Evolutionary conservation across 2,113 vertebrate species (phyloP).

Genomic region (Leiothrix lutea): DNA sequence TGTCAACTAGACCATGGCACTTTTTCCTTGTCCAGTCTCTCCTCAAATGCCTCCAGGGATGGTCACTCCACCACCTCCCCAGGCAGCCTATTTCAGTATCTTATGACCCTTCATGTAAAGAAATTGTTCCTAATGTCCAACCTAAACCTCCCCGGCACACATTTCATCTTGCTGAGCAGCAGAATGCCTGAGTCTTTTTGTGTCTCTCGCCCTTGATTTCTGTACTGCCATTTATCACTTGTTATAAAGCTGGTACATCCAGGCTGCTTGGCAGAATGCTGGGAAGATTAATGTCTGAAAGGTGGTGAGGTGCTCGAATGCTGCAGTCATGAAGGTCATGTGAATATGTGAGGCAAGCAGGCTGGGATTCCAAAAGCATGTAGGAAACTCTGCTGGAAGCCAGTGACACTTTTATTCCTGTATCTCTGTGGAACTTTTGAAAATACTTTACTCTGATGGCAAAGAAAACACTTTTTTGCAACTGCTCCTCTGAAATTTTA

Average conservation of each 20-base stretch:
- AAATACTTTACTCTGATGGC: neutral
- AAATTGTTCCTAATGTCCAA: neutral
- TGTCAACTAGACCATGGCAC: neutral
- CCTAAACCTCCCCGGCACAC: neutral
- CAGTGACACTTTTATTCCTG: neutral
- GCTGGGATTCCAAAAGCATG: neutral
- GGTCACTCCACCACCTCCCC: neutral
- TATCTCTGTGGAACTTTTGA: neutral
- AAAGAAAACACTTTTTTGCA: neutral
- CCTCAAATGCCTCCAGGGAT: neutral
- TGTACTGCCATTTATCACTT: neutral
- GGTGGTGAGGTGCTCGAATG: neutral
- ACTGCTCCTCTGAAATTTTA: neutral
- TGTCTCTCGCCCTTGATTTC: neutral
- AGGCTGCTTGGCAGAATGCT: neutral
- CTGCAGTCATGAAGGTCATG: neutral
- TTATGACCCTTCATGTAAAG: neutral
- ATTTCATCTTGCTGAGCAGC: neutral
- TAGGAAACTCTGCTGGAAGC: neutral
- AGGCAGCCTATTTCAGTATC: neutral
- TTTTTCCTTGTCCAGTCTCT: neutral
- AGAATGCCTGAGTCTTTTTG: neutral
- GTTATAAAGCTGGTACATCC: neutral
- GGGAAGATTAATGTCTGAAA: neutral
- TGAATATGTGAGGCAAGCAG: accelerated